phyloP scores from a whole-genome alignment of 2,113 vertebrate species.

The Ranitomeya imitator region DNA sequence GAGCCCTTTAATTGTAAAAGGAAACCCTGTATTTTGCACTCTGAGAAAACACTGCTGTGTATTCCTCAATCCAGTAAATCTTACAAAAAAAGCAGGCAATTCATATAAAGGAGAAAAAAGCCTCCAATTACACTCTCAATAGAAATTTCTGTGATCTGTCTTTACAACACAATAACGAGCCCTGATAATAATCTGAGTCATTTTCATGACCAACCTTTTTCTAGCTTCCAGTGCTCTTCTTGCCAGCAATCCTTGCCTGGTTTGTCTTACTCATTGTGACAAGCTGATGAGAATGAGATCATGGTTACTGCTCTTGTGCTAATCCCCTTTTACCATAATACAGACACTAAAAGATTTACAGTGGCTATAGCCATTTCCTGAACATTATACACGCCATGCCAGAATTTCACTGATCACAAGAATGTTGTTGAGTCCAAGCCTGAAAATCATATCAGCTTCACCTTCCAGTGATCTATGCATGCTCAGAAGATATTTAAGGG shows the following conservation, averaged over 20 bases:
- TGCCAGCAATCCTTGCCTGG: conserved; percentile 11
- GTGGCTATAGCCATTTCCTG: neutral
- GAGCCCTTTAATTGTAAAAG: too few species aligned
- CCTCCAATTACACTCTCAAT: conserved; percentile 13
- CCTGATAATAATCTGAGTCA: conserved; percentile 39
- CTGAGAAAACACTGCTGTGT: neutral
- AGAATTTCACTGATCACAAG: neutral
- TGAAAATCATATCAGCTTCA: neutral
- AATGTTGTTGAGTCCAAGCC: neutral
- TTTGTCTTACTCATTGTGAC: conserved; percentile 40
- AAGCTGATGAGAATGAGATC: conserved; percentile 50
- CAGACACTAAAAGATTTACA: neutral
- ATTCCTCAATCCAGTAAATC: neutral
- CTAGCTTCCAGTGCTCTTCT: neutral
- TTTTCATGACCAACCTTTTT: conserved; percentile 43
- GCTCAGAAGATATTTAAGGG: neutral
- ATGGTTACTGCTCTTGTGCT: neutral
- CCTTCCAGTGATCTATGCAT: neutral
- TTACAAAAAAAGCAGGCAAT: neutral
- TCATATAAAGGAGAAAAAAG: neutral
- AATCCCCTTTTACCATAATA: conserved; percentile 19
- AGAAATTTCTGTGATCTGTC: conserved; percentile 7
- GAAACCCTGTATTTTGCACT: neutral
- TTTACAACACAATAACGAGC: neutral
- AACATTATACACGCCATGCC: neutral